Base-by-base conservation (phyloP, 2,888 invertebrate genomes). In the Chromoteleia sp. region DNA sequence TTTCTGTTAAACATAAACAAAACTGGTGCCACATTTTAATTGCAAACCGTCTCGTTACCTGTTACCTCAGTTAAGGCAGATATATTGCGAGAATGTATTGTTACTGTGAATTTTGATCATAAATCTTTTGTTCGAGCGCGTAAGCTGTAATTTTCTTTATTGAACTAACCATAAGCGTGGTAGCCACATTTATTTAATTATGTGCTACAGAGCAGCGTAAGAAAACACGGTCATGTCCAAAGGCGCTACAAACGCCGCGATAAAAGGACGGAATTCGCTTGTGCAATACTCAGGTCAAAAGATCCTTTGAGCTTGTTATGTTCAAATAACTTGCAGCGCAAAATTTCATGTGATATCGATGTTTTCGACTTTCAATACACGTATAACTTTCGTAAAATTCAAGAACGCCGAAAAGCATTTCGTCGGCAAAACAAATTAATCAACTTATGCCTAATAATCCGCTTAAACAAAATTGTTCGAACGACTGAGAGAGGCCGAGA, bases 101-200 rank as follows among this genome's bases (percentile, higher is more conserved):
- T 39, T 48, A 41, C 48, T 54, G 52, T n/a, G 30, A 54, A 45
- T 29, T 58, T 50, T 36, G 50, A 29, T 61, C 63, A 75, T 70
- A 75, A 70, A 80, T 80, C 75, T 71, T 75, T 75, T 63, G 68
- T 70, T 63, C 21, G 41, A 50, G 33, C 41, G 52, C 33, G 36
- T 10, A 52, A 54, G 33, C 73, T 43, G 43, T 30, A 58, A 75
- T 71, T 76, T 75, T 73, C 76, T 58, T 71, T 59, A 76, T 67
- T 81, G 70, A 67, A 75, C 65, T 36, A 48, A 43, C 73, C 56
- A 36, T 50, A 54, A 43, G 54, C 25, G 41, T 8, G 45, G 76
- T 59, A 76, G 81, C 68, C 59, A 48, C 65, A 50, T 67, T 73
- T 76, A 81, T 81, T 81, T 81, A 81, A 73, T 81, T 81, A 81